A percentile compares a stretch with the other conserved stretches of the same genome.
Evolutionary conservation across 2,113 vertebrate species (phyloP).

Genomic region (Andinoacara biseriatus): DNA sequence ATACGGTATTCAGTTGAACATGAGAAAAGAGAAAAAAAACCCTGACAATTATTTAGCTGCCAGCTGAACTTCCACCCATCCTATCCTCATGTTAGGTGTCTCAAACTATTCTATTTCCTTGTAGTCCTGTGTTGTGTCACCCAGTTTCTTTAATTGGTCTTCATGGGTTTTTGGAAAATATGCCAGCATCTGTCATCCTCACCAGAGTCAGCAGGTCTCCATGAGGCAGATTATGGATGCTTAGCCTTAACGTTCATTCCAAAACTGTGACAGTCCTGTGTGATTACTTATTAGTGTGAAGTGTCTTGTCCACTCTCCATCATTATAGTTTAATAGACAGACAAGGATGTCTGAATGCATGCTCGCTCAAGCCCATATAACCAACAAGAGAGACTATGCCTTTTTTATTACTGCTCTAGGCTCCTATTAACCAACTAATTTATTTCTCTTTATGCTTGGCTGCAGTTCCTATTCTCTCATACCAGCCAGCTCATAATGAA

Average conservation of each 20-base stretch:
- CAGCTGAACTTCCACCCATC: background rate
- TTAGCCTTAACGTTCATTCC: background rate
- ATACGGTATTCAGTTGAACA: background rate
- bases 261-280: background rate
- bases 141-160: background rate
- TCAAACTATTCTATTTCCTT: background rate
- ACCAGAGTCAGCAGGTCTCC: background rate
- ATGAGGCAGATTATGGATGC: background rate
- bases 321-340: constrained; percentile 1
- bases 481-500: constrained; percentile 10
- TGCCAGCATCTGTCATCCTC: background rate
- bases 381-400: constrained; percentile 17
- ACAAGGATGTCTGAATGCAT: background rate
- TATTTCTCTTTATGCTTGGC: constrained; percentile 41
- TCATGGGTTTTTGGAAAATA: background rate
- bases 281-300: constrained; percentile 1
- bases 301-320: background rate
- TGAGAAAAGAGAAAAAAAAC: background rate
- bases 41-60: background rate
- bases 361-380: background rate
- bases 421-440: constrained; percentile 50
- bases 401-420: constrained; percentile 39
- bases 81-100: background rate
- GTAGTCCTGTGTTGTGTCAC: background rate
- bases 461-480: constrained; percentile 34